Base-by-base conservation (phyloP, 2,888 invertebrate species). In the Leptopilina drosophilae region DNA sequence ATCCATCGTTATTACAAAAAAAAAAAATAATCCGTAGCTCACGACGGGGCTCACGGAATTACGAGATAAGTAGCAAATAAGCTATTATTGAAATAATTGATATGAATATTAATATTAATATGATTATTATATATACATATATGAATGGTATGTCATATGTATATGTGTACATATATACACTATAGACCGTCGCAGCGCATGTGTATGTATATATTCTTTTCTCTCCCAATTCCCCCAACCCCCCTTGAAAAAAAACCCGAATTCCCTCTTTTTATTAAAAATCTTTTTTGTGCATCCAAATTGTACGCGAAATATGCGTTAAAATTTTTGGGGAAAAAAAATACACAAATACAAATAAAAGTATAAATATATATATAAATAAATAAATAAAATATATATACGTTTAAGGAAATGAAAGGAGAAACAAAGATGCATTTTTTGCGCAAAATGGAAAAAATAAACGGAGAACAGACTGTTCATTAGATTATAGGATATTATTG, bases 141-240 rank as follows among this genome's bases (percentile, higher is more conserved):
- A 84, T 90, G 88, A 87, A 90, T 90, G 90, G 87, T 89, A 89
- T 90, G 88, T 88, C 87, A 88, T 89, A 90, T 89, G 88, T 89
- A 90, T 90, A 90, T 90, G 89, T 90, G 89, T 90, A 90, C 87
- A 90, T 90, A 90, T 90, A 90, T 89, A 90, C 88, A 89, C 89
- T 87, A 83, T 86, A 84, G 84, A 84, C 82, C 80, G 80, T 81
- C 82, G 85, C 83, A 81, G 82, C 80, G 82, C 84, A 85, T 85
- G 84, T 87, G 81, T 85, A 86, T 87, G 84, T 86, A 86, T 85
- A 87, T 85, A 84, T 84, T 82, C 46, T 76, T 64, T 59, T 64
- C 46, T 42, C 64, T 65, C 64, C 56, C 64, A 46, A 49, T 26
- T 20, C n/a, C 20, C 62, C 33, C 33, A 15, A 7, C 8, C 62